Base-by-base conservation (phyloP, 2,113 vertebrate genomes). In the Pseudopodoces humilis region DNA sequence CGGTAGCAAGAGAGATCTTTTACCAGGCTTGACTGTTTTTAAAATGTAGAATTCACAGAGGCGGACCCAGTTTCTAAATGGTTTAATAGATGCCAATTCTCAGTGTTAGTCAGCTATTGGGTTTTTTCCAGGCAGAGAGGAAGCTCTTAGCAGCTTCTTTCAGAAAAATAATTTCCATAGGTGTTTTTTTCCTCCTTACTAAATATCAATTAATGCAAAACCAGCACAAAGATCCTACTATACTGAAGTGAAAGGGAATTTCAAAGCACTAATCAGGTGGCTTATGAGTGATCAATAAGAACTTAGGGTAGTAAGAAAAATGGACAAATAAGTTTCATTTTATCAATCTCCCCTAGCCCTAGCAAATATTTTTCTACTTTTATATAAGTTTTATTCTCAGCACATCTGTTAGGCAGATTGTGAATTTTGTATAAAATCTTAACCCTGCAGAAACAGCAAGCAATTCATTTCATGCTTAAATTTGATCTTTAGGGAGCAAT, bases 401-500 rank as follows among this genome's bases (percentile, higher is more conserved):
- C 50, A 62, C 44, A 85, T 84, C 53, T 63, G 12, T 75, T 58
- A 58, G 21, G 8, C 55, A 94, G 60, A 79, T 2, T 65, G 62
- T 60, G 49, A 88, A 85, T 76, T 92, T 86, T 76, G 20, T 71
- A 68, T 65, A 71, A 79, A 79, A 89, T 44, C 41, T 37, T 79
- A 91, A 83, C 78, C 43, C 46, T 92, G 63, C 70, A 90, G 84
- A 92, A 94, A 94, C 12, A 75, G 76, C 64, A 59, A 86, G 47
- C 69, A 89, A 87, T 85, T 72, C 53, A 90, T 87, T 84, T 82
- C 91, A 85, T 83, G 78, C 46, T 89, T 95, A 91, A 94, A 95
- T 94, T 92, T 55, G n/a, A 92, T 92, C 93, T 96, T 95, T 55
- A 91, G 75, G 81, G 84, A 95, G 86, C 70, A 94, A 72, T 39